Conservation (phyloP, 2,797 vertebrate species). For the Urocyon cinereoargenteus region DNA sequence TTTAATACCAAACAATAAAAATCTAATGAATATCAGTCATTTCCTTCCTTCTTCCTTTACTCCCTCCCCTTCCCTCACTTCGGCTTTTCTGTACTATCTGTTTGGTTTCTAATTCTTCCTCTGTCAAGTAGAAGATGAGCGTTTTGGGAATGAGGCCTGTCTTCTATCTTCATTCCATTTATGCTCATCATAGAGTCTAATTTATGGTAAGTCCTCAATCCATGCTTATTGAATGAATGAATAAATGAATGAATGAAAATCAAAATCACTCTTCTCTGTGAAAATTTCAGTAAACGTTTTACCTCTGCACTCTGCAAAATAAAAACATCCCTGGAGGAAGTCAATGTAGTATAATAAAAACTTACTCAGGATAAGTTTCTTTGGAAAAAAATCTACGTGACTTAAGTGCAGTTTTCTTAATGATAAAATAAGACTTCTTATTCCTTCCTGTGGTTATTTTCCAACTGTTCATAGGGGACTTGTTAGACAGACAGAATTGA, state of each 20-base stretch:
- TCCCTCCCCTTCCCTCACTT: background rate
- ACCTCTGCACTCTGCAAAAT: background rate
- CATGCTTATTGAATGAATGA: background rate
- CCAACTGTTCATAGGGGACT: background rate
- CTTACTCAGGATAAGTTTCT: background rate
- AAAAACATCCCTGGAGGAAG: background rate
- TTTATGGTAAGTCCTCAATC: background rate
- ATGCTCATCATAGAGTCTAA: background rate
- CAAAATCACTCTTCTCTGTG: conserved; percentile 7
- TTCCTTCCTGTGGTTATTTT: background rate
- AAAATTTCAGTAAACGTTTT: background rate
- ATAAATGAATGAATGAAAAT: background rate
- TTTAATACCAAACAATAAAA: background rate
- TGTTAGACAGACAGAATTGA: background rate
- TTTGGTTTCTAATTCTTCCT: background rate
- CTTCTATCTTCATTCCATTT: background rate
- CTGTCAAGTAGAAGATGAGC: background rate
- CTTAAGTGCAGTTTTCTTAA: background rate
- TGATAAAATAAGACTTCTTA: background rate
- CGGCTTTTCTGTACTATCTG: background rate
- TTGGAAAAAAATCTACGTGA: background rate
- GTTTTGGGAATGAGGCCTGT: background rate
- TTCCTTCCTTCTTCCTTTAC: background rate
- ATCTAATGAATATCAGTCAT: background rate
- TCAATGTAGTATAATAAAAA: background rate